A percentile compares a stretch with the other conserved stretches of the same genome.
Conservation (phyloP, 2,888 invertebrate species). For the Lasioglossum zephyrum region DNA sequence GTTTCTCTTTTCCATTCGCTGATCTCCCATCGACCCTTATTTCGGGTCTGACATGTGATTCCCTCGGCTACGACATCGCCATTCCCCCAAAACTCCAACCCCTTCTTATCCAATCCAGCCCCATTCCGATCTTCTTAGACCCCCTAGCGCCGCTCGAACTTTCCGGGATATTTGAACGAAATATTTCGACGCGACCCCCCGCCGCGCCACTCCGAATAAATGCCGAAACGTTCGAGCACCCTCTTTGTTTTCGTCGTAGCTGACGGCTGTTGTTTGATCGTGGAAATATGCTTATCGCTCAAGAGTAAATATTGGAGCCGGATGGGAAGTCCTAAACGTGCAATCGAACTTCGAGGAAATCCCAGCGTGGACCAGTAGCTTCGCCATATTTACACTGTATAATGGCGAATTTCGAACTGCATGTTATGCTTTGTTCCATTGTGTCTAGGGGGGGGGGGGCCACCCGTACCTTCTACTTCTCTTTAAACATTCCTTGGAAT, state of each 20-base stretch:
- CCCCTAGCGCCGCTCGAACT: background rate
- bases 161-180: slow-evolving; percentile 11
- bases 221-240: background rate
- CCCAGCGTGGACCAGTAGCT: background rate
- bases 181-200: slow-evolving; percentile 18
- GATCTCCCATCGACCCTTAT: slow-evolving; percentile 26
- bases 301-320: slow-evolving; percentile 28
- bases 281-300: slow-evolving; percentile 15
- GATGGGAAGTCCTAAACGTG: background rate
- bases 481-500: background rate
- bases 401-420: background rate
- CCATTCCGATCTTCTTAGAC: background rate
- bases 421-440: background rate
- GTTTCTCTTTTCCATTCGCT: background rate
- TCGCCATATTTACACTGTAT: background rate
- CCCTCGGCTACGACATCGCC: slow-evolving; percentile 19
- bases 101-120: background rate
- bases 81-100: background rate
- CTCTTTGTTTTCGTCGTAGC: slow-evolving; percentile 2
- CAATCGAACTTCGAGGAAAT: slow-evolving; percentile 5
- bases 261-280: slow-evolving; percentile 35
- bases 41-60: slow-evolving; percentile 30
- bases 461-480: background rate
- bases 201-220: slow-evolving; percentile 25
- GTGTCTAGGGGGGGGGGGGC: background rate